Base-by-base conservation (phyloP, 2,888 invertebrate genomes). In the Anarsia innoxiella region DNA sequence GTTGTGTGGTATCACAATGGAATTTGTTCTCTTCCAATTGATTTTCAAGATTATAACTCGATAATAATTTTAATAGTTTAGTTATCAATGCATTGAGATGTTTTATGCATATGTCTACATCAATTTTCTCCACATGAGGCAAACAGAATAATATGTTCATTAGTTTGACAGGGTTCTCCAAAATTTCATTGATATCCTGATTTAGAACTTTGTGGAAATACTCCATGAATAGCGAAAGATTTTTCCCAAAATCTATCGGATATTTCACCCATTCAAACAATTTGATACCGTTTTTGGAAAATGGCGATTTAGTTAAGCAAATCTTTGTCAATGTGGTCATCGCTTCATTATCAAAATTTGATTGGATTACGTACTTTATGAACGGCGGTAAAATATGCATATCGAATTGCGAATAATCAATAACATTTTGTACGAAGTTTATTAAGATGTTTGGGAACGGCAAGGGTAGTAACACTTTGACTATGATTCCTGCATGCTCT, bases 401-500 rank as follows among this genome's bases (percentile, higher is more conserved):
- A 59, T 94, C 93, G 66, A 93, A 93, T 34, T 90, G 89, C 0
- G 90, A 84, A 57, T 90, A 91, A 19, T 85, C 67, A 23, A 88
- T 82, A 2, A 93, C 87, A 64, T 89, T 87, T 52, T 89, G 87
- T 2, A 93, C 87, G 56, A 93, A 90, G 38, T 87, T 80, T 33
- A 91, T 84, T 19, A 90, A 78, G 11, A 91, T 82, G 19, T 77
- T 70, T 31, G 86, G 82, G 37, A 88, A 79, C 5, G 86, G 77
- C 8, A 90, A 63, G 8, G 82, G 80, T 16, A 93, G 63, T 13
- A 91, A 73, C 45, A 89, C 90, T 53, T 88, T 86, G 0, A 91
- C 86, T 36, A 94, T 74, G n/a, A 88, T 85, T 23, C 90, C 90
- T 0, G 92, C 89, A 59, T 90, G 89, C 59, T 94, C 90, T 70